Evolutionary conservation across 30 jellyfish, hydroid and myxozoan genomes (phyloP).

Genomic region (Turritopsis dohrnii): DNA sequence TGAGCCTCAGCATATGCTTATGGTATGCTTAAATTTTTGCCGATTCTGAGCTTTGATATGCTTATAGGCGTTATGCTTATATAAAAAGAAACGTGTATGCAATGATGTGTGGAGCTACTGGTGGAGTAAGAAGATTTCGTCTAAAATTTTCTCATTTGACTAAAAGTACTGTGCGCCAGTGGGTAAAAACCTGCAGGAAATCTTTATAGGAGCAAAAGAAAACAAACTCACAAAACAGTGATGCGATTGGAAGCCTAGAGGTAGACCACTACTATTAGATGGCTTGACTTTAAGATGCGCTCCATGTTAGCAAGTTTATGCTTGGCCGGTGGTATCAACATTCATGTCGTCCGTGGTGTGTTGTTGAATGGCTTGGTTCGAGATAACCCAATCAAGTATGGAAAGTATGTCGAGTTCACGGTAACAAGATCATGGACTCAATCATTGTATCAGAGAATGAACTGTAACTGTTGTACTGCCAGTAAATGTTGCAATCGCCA

Average conservation of each 20-base stretch:
- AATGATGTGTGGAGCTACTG: too few relatives aligned
- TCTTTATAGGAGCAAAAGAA: too few relatives aligned
- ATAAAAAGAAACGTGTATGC: too few relatives aligned
- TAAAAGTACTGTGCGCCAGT: too few relatives aligned
- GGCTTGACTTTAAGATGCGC: conserved; percentile 13
- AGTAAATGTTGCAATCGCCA: too few relatives aligned
- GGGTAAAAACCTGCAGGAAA: conserved; percentile 5
- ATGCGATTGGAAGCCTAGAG: conserved; percentile 9
- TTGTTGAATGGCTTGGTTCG: conserved; percentile 22
- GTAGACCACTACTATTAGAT: conserved; percentile 10
- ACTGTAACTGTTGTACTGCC: too few relatives aligned
- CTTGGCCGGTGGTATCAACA: neutral
- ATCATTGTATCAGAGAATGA: conserved; percentile 21
- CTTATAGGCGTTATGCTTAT: too few relatives aligned
- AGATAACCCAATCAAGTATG: conserved; percentile 5
- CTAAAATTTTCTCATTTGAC: too few relatives aligned
- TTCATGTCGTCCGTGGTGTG: neutral
- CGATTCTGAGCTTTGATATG: too few relatives aligned
- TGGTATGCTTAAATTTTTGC: too few relatives aligned
- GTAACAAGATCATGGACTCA: conserved; percentile 17
- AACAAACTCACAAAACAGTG: conserved; percentile 6
- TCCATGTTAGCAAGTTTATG: conserved; percentile 9
- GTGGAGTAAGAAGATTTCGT: too few relatives aligned
- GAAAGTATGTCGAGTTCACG: conserved; percentile 11
- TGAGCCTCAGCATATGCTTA: too few relatives aligned